Percentiles rank a stretch among this genome's conserved stretches.
phyloP scores from a whole-genome alignment of 37 sponge, comb jelly and placozoan genomes.

The Ephydatia muelleri region DNA sequence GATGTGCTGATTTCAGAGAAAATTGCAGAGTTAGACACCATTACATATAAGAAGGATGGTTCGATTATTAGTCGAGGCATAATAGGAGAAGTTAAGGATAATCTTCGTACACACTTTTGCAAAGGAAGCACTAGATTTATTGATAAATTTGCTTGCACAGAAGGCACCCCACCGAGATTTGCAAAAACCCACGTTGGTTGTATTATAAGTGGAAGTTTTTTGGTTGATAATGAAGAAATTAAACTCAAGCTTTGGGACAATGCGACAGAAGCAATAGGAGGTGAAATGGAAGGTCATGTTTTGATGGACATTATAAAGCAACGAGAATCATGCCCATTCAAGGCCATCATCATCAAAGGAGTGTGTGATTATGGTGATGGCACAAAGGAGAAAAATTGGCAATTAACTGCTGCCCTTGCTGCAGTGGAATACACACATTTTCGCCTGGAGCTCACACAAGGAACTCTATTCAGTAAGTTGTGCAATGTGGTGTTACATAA shows the following conservation, averaged over 20 bases:
- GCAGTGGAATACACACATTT: background rate
- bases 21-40: background rate
- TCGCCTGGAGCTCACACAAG: background rate
- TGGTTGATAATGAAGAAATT: slow-evolving; percentile 1
- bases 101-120: background rate
- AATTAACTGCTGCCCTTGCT: slow-evolving; percentile 10
- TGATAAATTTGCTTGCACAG: background rate
- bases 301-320: background rate
- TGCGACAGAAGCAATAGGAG: slow-evolving; percentile 2
- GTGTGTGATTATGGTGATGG: slow-evolving; percentile 34
- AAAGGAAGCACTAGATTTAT: background rate
- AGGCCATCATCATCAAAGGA: slow-evolving; percentile 12
- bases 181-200: background rate
- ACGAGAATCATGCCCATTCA: background rate
- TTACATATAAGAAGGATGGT: background rate
- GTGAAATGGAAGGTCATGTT: slow-evolving; percentile 12
- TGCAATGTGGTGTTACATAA: too few species aligned
- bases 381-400: slow-evolving; percentile 1
- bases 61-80: background rate
- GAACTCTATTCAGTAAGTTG: background rate
- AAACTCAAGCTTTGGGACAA: background rate
- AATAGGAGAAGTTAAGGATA: background rate
- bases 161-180: background rate
- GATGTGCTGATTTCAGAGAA: background rate
- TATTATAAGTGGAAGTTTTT: background rate